These are phyloP conservation scores for Zeus faber DNA, from an alignment of 2,113 vertebrate species.

Conservation along the genomic window DNA sequence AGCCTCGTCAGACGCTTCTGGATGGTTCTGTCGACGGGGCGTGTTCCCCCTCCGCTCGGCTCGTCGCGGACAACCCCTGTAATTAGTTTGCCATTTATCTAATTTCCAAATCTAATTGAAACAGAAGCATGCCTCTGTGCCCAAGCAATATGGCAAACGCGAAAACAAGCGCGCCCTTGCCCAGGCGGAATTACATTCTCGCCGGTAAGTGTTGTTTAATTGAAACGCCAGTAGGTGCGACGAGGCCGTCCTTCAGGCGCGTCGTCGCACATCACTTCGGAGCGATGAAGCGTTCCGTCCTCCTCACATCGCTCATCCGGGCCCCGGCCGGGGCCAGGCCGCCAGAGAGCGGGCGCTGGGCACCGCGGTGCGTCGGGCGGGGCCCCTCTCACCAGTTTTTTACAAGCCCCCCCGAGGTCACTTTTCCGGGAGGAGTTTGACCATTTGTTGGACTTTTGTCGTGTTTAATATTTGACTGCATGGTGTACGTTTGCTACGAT, in stretches of 20 bases:
- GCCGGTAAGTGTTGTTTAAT: slow-evolving; percentile 43
- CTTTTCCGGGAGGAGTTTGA: too few relatives aligned
- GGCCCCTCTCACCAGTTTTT: too few relatives aligned
- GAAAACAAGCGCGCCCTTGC: slow-evolving; percentile 14
- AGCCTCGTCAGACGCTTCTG: slow-evolving; percentile 2
- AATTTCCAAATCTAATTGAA: slow-evolving; percentile 36
- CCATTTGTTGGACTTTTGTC: too few relatives aligned
- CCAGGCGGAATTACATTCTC: slow-evolving; percentile 39
- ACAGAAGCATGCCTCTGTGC: slow-evolving; percentile 16
- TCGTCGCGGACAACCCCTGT: slow-evolving; percentile 18
- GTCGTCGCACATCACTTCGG: slow-evolving; percentile 26
- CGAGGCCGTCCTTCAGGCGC: slow-evolving; percentile 28
- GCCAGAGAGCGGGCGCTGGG: too few relatives aligned
- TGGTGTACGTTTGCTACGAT: too few relatives aligned
- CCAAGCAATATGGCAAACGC: slow-evolving; percentile 4
- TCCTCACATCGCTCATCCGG: background rate
- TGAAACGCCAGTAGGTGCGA: slow-evolving; percentile 32
- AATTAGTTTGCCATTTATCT: slow-evolving; percentile 45
- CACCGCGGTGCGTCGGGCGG: too few relatives aligned
- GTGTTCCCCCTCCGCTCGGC: slow-evolving; percentile 11
- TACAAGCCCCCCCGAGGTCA: too few relatives aligned
- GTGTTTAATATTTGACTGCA: too few relatives aligned
- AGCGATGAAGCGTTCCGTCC: slow-evolving; percentile 16
- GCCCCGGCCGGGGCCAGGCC: background rate
- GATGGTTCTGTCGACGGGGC: background rate